Conservation (phyloP, 2,888 invertebrate genomes). For the Parapristionchus giblindavisi region DNA sequence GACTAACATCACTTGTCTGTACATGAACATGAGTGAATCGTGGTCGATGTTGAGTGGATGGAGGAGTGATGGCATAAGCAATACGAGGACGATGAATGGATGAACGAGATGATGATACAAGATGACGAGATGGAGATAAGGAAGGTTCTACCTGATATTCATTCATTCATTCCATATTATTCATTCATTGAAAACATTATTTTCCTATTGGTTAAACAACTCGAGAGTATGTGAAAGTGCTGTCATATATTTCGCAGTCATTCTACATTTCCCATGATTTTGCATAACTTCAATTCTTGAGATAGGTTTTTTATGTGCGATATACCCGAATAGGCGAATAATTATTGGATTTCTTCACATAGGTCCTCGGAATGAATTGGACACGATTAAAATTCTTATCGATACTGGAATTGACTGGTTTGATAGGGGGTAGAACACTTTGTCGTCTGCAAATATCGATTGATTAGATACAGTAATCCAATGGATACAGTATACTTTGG, state of each 20-base stretch:
- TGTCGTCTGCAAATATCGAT: not conserved
- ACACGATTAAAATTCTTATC: conserved; percentile 36
- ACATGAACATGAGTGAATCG: conserved; percentile 28
- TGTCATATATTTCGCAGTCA: not conserved
- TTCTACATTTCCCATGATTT: not conserved
- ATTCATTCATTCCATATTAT: not conserved
- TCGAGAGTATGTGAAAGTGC: not conserved
- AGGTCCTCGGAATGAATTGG: conserved; percentile 26
- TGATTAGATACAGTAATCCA: not conserved
- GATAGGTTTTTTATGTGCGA: not conserved
- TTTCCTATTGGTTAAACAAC: no score
- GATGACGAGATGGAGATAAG: not conserved
- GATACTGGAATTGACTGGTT: conserved; percentile 1
- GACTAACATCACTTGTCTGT: conserved; percentile 36
- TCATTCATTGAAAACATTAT: no score
- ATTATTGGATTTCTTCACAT: not conserved
- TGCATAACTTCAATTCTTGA: not conserved
- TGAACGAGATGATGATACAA: no score
- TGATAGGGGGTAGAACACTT: conserved; percentile 9
- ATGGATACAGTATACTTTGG: not conserved
- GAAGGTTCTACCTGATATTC: not conserved
- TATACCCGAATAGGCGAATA: conserved; percentile 21
- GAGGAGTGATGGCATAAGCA: conserved; percentile 29
- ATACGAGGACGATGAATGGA: not conserved
- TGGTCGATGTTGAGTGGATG: conserved; percentile 12